Percentiles rank a stretch among this genome's conserved stretches.
Evolutionary conservation across 35 echinoderm and acorn worm species (phyloP).

Genomic region (Ptychodera flava): DNA sequence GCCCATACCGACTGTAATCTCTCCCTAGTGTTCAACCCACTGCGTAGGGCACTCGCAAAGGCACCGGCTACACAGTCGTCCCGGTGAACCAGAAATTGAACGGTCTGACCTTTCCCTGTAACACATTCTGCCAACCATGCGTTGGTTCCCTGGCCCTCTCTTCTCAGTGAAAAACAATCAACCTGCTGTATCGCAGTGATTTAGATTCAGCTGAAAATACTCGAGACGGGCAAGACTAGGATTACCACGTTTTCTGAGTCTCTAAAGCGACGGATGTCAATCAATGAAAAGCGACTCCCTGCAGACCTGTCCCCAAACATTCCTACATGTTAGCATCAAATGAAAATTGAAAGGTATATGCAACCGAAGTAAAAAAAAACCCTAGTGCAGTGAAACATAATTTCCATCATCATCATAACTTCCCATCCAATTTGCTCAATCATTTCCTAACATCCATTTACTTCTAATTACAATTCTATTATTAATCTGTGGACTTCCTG

Average conservation of each 20-base stretch:
- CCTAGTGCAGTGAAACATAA: not conserved
- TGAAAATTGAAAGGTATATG: not conserved
- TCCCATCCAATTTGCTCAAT: not conserved
- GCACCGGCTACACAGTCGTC: not conserved
- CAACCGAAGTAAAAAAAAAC: not conserved
- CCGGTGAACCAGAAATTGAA: not conserved
- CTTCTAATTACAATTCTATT: slow-evolving; percentile 2
- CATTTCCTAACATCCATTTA: not conserved
- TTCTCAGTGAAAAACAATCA: slow-evolving; percentile 2
- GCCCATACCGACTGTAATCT: not conserved
- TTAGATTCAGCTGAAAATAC: not conserved
- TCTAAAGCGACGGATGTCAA: too few relatives aligned
- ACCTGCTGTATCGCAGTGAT: not conserved
- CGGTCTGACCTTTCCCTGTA: not conserved
- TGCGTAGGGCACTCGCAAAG: not conserved
- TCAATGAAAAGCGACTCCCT: not conserved
- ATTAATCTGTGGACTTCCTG: not conserved
- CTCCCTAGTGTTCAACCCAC: not conserved
- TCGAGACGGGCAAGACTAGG: too few relatives aligned
- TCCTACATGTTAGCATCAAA: not conserved
- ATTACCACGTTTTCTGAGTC: too few relatives aligned
- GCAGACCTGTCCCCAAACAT: not conserved
- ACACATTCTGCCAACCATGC: too few relatives aligned
- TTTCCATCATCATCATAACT: slow-evolving; percentile 1
- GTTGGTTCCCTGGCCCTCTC: not conserved